Evolutionary conservation across 2,113 vertebrate species (phyloP).

Genomic region (Nicator chloris): DNA sequence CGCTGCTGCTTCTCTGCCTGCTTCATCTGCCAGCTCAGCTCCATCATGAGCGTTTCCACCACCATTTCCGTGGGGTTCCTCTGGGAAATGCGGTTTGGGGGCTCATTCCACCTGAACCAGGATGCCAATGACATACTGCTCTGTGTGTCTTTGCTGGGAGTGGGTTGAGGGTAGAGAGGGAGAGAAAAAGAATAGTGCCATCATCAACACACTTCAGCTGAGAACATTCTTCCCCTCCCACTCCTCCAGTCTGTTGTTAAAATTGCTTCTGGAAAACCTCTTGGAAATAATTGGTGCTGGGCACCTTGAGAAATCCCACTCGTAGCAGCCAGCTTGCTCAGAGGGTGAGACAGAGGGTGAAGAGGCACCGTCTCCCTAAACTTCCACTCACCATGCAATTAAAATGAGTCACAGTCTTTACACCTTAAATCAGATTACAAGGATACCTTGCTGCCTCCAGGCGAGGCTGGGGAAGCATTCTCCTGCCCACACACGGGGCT

Average conservation of each 20-base stretch:
- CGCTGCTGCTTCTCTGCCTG: conserved; percentile 86
- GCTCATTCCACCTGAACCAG: conserved; percentile 88
- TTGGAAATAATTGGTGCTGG: background rate
- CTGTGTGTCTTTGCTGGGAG: background rate
- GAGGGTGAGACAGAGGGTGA: background rate
- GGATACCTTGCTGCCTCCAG: background rate
- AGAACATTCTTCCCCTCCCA: background rate
- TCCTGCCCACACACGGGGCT: background rate
- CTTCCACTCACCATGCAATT: background rate
- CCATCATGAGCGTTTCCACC: conserved; percentile 93
- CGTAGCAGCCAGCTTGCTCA: background rate
- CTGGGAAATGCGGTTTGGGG: conserved; percentile 70
- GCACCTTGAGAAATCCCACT: background rate
- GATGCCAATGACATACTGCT: conserved; percentile 79
- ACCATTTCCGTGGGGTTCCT: conserved; percentile 85
- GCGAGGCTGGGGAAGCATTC: background rate
- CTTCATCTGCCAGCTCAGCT: conserved; percentile 90
- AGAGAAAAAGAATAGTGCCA: background rate
- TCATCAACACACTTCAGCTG: background rate
- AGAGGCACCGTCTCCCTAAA: background rate
- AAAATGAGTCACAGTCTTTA: background rate
- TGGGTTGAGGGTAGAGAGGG: background rate
- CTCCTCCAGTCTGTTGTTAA: background rate
- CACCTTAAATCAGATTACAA: background rate
- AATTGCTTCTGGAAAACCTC: background rate